Evolutionary conservation across 2,113 vertebrate genomes (phyloP), one percentile per base, ranked within the genome.

Genomic region (Neoarius graeffei): DNA sequence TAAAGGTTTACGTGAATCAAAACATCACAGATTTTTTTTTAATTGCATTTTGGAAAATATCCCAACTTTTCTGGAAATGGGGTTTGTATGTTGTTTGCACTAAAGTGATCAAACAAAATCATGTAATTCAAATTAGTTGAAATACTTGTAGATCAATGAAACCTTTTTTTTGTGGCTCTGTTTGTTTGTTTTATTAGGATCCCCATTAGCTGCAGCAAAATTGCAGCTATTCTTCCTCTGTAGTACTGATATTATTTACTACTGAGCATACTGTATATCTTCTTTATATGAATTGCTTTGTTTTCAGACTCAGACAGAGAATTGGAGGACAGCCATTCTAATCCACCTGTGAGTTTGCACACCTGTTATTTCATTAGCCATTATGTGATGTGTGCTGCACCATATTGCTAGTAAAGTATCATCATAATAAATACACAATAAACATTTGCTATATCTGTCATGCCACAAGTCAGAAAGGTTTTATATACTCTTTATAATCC

Each of bases 231-330:
- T 42, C 35, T 42, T 42, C 4, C 76, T 56, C 76, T 50, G 20
- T 76, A 50, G 13, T 25, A 52, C 42, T 50, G 9, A 25, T 76
- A 52, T 76, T 15, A 56, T 54, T 79, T 54, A 17, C 14, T 27
- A 15, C 13, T 15, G 13, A 79, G n/a, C 27, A 79, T 54, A 77
- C 74, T n/a, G 74, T 54, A n/a, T 77, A 77, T 14, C 20, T 77
- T 14, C 20, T 77, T 64, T 27, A 67, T 66, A 64, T 66, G 71
- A 74, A 42, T 27, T 85, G 35, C 4, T 85, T 25, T 50, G 6
- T 87, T 89, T 95, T 57, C 91, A 96, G 94, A 94, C 92, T 94
- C 94, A 90, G 94, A 95, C 90, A 90, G 92, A 93, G 94, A 94
- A 30, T 87, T 86, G 83, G 94, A 95, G 66, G 94, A 95, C 90